These are phyloP conservation scores for Orussus abietinus DNA, from an alignment of 1,140 invertebrate species.

Conservation along the genomic window DNA sequence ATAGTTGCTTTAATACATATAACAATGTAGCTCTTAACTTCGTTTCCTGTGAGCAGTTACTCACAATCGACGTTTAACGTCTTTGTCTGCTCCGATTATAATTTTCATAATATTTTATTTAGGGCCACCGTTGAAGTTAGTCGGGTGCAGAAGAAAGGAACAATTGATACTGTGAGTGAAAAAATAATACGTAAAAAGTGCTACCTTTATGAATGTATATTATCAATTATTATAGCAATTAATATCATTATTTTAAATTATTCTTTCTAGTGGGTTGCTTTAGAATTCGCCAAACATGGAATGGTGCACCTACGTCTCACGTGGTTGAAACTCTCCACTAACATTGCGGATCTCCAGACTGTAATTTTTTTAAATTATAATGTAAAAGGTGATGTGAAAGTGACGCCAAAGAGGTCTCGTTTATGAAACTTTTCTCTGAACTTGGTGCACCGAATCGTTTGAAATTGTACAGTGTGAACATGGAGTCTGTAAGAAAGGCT, in stretches of 20 bases:
- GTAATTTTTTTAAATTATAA: constrained; percentile 54
- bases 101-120: constrained; percentile 11
- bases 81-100: no score
- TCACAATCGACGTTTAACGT: no score
- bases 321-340: constrained; percentile 79
- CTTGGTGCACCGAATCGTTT: no score
- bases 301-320: constrained; percentile 81
- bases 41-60: no score
- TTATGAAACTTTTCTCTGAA: no score
- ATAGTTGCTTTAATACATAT: no score
- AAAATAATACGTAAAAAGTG: constrained; percentile 14
- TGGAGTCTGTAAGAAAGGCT: no score
- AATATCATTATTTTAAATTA: constrained; percentile 15
- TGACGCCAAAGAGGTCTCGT: no score
- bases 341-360: constrained; percentile 67
- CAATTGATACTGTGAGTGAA: constrained; percentile 64
- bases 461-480: no score
- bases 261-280: constrained; percentile 77
- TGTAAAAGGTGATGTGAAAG: neutral
- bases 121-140: constrained; percentile 67
- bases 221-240: neutral
- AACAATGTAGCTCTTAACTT: no score
- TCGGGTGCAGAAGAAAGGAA: constrained; percentile 63
- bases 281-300: constrained; percentile 92
- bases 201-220: neutral